phyloP scores from a whole-genome alignment of 2,888 invertebrate genomes.

The Idaea straminata region DNA sequence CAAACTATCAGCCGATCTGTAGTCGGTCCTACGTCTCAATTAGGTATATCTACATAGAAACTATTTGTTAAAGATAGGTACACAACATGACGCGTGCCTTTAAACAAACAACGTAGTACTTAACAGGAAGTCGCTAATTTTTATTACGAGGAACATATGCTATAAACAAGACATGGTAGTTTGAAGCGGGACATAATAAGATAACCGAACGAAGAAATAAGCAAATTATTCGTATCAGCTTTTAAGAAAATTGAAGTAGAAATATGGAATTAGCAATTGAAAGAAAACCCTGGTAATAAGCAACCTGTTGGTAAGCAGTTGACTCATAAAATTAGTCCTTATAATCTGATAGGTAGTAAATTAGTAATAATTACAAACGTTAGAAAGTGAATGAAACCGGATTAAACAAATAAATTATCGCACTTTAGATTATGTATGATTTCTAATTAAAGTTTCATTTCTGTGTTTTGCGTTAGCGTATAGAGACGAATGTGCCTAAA shows the following conservation, averaged over 20 bases:
- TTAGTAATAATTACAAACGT: neutral
- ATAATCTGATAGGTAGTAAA: neutral
- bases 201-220: neutral
- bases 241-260: neutral
- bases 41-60: neutral
- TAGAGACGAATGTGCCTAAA: constrained; percentile 8
- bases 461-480: neutral
- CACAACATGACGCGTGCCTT: neutral
- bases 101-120: neutral
- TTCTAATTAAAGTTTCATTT: neutral
- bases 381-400: neutral
- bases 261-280: too few relatives aligned
- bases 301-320: too few relatives aligned
- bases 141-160: neutral
- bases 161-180: neutral
- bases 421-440: neutral
- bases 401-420: neutral
- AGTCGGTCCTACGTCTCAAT: neutral
- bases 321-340: too few relatives aligned
- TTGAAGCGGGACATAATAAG: neutral
- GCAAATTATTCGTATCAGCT: neutral
- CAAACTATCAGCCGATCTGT: constrained; percentile 16
- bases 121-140: neutral
- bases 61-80: neutral
- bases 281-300: too few relatives aligned